These are phyloP conservation scores for Parascotia fuliginaria DNA, from an alignment of 2,888 invertebrate species.

Conservation along the genomic window DNA sequence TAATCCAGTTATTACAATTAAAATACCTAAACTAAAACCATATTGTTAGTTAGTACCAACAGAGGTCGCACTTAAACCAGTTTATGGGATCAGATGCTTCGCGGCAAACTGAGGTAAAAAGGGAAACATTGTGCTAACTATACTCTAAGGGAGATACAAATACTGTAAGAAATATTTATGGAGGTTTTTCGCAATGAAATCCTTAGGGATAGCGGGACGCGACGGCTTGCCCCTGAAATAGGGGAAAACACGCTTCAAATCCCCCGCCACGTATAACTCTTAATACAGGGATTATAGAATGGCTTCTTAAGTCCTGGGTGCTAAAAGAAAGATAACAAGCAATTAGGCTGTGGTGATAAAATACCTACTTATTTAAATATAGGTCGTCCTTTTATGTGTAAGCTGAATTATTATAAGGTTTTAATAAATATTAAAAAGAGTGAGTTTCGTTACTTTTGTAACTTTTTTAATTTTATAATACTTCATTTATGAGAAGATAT, in stretches of 20 bases:
- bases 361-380: conserved; percentile 49
- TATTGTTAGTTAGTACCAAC: neutral
- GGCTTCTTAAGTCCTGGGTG: conserved; percentile 79
- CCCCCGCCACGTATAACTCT: conserved; percentile 81
- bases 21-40: too few species aligned
- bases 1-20: too few species aligned
- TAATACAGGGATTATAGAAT: conserved; percentile 82
- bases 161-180: conserved; percentile 85
- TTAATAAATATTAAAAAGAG: too few species aligned
- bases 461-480: too few species aligned
- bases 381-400: conserved; percentile 27
- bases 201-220: conserved; percentile 70
- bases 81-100: conserved; percentile 68
- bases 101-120: conserved; percentile 64
- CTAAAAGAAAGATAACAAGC: conserved; percentile 81
- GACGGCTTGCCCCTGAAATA: conserved; percentile 73
- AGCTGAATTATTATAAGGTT: neutral
- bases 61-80: conserved; percentile 1
- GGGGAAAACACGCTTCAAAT: conserved; percentile 80
- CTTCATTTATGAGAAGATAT: too few species aligned
- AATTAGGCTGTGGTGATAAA: conserved; percentile 66
- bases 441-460: too few species aligned
- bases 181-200: conserved; percentile 83
- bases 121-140: conserved; percentile 78
- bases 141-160: conserved; percentile 84